Base-by-base conservation (phyloP, 1,140 invertebrate species). In the Eriocheir sinensis region DNA sequence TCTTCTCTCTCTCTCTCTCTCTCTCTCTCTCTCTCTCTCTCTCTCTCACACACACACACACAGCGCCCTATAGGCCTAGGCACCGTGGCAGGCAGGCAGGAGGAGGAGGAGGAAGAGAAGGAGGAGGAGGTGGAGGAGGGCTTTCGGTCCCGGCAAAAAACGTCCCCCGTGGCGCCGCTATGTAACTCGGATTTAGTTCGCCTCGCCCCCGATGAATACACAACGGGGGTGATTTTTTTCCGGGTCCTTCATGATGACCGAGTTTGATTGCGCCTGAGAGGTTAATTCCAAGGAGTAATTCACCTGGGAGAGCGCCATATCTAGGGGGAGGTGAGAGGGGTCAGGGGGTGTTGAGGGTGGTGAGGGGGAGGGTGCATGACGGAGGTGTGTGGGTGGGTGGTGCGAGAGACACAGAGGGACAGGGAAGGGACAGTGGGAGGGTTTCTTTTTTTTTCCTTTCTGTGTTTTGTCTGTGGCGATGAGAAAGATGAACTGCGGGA, bases 141-240 rank as follows among this genome's bases (percentile, higher is more conserved):
- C 60, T 72, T 72, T 72, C 60, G 60, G 60, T 27, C 83, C 40
- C 36, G 83, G 83, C 40, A 86, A 41, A 86, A 41, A 86, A 72
- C 6, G 60, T n/a, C 60, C 60, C 60, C 60, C 27, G 21, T 21
- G n/a, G 60, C 4, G 60, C 27, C 21, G 60, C 60, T 72, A 53
- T 72, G 60, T 72, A 72, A 72, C 60, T n/a, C 12, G 60, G 60
- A n/a, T 72, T 72, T n/a, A 72, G 21, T 72, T n/a, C 60, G 60
- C 17, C 60, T n/a, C 60, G n/a, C 60, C 27, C 60, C 60, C 60
- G n/a, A 72, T 72, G 60, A 72, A 72, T 72, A 72, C 60, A 72
- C 17, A 72, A 72, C 60, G 60, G 27, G 27, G 21, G 60, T 8
- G 44, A 72, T n/a, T n/a, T 72, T 72, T 72, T 72, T 72, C n/a